Evolutionary conservation across 2,113 vertebrate genomes (phyloP), one percentile per base, ranked within the genome.

Genomic region (Electrona antarctica): DNA sequence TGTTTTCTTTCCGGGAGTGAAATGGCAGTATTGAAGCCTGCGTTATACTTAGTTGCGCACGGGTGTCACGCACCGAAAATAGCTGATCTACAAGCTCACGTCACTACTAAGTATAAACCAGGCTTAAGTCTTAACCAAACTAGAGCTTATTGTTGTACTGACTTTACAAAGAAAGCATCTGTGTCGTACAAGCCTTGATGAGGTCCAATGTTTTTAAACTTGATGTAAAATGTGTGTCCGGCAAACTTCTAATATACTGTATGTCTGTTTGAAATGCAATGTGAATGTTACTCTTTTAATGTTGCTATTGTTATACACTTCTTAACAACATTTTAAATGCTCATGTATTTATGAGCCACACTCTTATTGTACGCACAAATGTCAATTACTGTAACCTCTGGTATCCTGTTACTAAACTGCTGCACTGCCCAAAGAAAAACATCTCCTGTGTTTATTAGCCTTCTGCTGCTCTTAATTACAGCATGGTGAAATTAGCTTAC

Each of bases 41-140:
- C 28, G 12, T 78, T 56, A 60, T 65, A 76, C 74, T 77, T 69
- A 51, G 79, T 87, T 85, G 79, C 73, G 82, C 69, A 15, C 57
- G 4, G 71, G 66, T 74, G 57, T 74, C 10, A 77, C 52, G 49
- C 54, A 60, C 61, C 77, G 79, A 85, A 84, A 60, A 28, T 2
- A 54, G 12, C 28, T 41, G 33, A 41, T 41, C 33, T 41, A 41
- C 33, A 41, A 41, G 33, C 33, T 41, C 33, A 41, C 5, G 33
- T 41, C 33, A 6, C 33, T 3, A 41, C 3, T 41, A 41, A 41
- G 33, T 41, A 41, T 41, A 41, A 41, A 41, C 0, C 33, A 41
- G 33, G 33, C 33, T 41, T 41, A 41, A 41, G 33, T 3, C 33
- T 41, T 41, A 41, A 3, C 29, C 29, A 33, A 33, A 33, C 29